Conservation (phyloP, 2,797 vertebrate genomes). For the Danio kyathit region DNA sequence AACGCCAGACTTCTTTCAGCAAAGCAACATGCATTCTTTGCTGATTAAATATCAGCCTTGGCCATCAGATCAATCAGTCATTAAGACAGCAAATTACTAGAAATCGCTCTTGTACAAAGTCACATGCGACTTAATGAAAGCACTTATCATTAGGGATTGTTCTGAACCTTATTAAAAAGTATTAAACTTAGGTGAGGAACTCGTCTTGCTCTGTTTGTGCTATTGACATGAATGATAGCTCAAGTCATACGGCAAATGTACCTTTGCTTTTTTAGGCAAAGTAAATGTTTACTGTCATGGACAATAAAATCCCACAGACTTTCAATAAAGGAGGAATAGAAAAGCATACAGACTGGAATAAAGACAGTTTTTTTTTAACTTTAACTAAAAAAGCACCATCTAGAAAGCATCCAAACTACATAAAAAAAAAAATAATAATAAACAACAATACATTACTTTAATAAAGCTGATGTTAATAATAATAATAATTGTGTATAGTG, state of each 20-base stretch:
- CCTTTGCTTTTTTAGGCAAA: not conserved
- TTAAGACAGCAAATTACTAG: slow-evolving; percentile 4
- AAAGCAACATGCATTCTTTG: not conserved
- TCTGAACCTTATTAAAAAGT: not conserved
- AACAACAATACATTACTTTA: too few species aligned
- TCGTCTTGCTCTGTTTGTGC: too few species aligned
- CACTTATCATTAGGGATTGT: not conserved
- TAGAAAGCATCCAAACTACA: too few species aligned
- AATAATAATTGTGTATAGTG: too few species aligned
- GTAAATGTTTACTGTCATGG: not conserved
- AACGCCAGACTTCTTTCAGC: not conserved
- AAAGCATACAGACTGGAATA: too few species aligned
- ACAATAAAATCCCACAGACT: not conserved
- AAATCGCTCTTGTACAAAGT: not conserved
- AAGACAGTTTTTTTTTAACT: too few species aligned
- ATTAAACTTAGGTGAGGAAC: not conserved
- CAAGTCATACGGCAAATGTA: not conserved
- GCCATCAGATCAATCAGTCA: slow-evolving; percentile 17
- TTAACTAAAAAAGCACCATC: too few species aligned
- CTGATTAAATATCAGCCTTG: slow-evolving; percentile 27
- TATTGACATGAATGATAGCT: not conserved
- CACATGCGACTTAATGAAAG: not conserved
- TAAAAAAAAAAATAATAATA: too few species aligned
- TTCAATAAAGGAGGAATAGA: not conserved
- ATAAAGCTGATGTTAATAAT: too few species aligned